Conservation (phyloP, 2,113 vertebrate species). For the Pandion haliaetus region DNA sequence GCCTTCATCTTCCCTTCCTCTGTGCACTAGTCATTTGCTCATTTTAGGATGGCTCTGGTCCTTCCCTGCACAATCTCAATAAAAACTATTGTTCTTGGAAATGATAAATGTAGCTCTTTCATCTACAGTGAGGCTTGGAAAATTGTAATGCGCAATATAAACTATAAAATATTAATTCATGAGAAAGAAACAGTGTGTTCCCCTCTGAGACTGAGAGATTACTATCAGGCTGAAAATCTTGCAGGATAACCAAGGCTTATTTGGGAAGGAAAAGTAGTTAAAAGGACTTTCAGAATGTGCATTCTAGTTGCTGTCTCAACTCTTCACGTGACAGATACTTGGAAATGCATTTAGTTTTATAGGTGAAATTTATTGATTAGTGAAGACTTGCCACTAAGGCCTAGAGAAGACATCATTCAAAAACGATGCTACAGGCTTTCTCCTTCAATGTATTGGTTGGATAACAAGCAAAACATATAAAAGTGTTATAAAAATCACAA, state of each 20-base stretch:
- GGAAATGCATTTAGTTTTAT: neutral
- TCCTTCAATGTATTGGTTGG: neutral
- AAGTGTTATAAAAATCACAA: neutral
- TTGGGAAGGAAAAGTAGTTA: neutral
- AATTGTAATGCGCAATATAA: neutral
- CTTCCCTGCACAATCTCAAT: neutral
- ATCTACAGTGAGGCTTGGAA: neutral
- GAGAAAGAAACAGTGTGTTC: neutral
- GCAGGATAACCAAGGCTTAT: neutral
- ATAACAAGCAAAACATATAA: neutral
- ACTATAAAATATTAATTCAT: neutral
- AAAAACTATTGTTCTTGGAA: neutral
- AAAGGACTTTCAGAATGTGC: neutral
- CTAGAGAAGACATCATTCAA: neutral
- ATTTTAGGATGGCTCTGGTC: neutral
- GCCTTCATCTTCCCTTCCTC: neutral
- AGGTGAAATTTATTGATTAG: neutral
- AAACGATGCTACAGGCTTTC: neutral
- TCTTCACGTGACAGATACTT: neutral
- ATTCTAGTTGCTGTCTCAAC: neutral
- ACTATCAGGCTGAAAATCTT: neutral
- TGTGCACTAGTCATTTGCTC: neutral
- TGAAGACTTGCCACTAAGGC: neutral
- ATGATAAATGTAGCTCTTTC: neutral
- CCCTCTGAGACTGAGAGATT: neutral